Percentiles rank a stretch among this genome's conserved stretches.
Evolutionary conservation across 2,797 vertebrate genomes (phyloP).

Genomic region (Pelodytes ibericus): DNA sequence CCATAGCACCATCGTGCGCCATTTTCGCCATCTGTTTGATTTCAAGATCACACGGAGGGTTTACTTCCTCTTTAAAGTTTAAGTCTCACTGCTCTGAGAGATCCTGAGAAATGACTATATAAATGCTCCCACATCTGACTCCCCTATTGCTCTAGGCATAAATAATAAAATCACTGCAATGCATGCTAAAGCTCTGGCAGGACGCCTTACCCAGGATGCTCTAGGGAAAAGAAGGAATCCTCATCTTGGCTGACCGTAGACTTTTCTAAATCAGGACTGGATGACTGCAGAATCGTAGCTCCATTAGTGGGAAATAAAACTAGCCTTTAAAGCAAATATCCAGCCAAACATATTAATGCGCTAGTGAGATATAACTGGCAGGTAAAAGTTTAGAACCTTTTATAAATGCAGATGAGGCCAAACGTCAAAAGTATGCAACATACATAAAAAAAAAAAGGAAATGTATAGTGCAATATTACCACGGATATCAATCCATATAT

Average conservation of each 20-base stretch:
- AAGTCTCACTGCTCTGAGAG: conserved; percentile 6
- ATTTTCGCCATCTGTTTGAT: too few species aligned
- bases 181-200: conserved; percentile 15
- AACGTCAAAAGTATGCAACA: too few species aligned
- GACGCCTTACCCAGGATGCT: conserved; percentile 21
- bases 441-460: too few species aligned
- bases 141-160: conserved; percentile 10
- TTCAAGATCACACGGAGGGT: too few species aligned
- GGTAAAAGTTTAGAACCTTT: too few species aligned
- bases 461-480: too few species aligned
- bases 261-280: conserved; percentile 19
- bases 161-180: conserved; percentile 36
- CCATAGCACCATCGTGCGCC: too few species aligned
- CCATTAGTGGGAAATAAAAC: conserved; percentile 4
- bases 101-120: conserved; percentile 29
- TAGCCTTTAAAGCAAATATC: not conserved
- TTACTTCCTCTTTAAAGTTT: too few species aligned
- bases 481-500: too few species aligned
- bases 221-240: conserved; percentile 18
- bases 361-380: too few species aligned
- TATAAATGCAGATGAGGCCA: too few species aligned
- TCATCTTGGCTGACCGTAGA: conserved; percentile 11
- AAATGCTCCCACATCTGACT: conserved; percentile 12
- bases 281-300: conserved; percentile 17
- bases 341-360: not conserved